phyloP scores from a whole-genome alignment of 2,797 vertebrate genomes.

The Coreius guichenoti region DNA sequence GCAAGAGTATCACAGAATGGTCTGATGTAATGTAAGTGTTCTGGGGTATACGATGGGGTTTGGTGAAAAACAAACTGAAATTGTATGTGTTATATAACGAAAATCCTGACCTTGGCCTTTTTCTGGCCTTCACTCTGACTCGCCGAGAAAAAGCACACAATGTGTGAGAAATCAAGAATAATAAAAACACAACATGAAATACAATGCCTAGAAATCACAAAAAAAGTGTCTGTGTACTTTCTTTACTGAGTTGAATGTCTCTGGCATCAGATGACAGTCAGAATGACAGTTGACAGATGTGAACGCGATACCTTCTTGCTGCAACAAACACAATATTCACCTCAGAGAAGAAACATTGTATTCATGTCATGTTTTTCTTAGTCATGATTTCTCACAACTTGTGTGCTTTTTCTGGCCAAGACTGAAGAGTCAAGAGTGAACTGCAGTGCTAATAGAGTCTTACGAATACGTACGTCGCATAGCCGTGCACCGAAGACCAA shows the following conservation, averaged over 20 bases:
- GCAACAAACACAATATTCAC: no score
- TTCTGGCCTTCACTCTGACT: background rate
- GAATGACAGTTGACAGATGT: background rate
- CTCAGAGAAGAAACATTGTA: no score
- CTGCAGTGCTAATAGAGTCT: no score
- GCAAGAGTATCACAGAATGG: background rate
- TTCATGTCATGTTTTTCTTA: no score
- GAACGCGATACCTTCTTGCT: no score
- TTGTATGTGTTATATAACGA: background rate
- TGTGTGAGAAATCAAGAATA: background rate
- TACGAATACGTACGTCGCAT: no score
- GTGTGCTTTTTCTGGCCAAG: no score
- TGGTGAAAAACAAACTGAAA: background rate
- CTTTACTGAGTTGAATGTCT: no score
- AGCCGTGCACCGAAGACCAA: no score
- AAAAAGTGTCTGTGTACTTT: no score
- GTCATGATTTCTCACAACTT: no score
- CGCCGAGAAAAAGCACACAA: background rate
- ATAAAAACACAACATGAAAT: background rate
- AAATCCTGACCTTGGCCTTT: background rate
- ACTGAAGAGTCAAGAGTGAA: no score
- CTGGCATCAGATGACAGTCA: background rate
- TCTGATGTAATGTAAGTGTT: background rate
- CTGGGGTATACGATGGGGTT: background rate
- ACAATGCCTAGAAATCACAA: background rate